Base-by-base conservation (phyloP, 2,113 vertebrate species). In the Mus spicilegus region DNA sequence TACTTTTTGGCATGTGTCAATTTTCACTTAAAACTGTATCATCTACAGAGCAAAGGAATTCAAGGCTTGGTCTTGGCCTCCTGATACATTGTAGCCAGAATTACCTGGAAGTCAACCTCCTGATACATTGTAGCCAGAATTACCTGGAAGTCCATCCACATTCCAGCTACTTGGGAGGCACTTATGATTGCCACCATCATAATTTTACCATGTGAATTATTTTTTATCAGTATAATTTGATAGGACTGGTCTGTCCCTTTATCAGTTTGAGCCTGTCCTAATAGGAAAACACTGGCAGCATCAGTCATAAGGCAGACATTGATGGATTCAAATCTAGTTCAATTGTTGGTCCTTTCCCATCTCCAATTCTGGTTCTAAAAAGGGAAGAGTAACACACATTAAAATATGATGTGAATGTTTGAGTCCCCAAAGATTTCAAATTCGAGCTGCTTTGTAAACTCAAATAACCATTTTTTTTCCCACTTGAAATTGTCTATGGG, bases 391-490 rank as follows among this genome's bases (percentile, higher is more conserved):
- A 87, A 70, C 9, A 49, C 87, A 49, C 20, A 30, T 63, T 73
- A 13, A 80, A 81, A 16, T 90, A 84, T 69, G 92, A n/a, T n/a
- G 14, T 58, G 20, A 67, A n/a, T 61, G 76, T 94, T 61, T 61
- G 39, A 92, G 70, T 39, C 26, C 67, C 33, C 30, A 81, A 90
- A 67, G 22, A 89, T 77, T 90, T 82, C n/a, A 91, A 82, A 86
- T 85, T 22, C 67, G 87, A 91, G 91, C 49, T 63, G 20, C 28
- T 80, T 65, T 93, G 17, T 39, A 39, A 12, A n/a, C 42, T 26
- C 80, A 46, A 30, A 75, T 76, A 69, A 39, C 24, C 61, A 30
- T 90, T 70, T 33, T 17, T 17, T 22, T 8, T 10, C 7, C 2
- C 20, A 13, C 67, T 72, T 73, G 28, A 84, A 90, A 88, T 26